Evolutionary conservation across 2,113 vertebrate genomes (phyloP), one percentile per base, ranked within the genome.

Genomic region (Marmota monax): DNA sequence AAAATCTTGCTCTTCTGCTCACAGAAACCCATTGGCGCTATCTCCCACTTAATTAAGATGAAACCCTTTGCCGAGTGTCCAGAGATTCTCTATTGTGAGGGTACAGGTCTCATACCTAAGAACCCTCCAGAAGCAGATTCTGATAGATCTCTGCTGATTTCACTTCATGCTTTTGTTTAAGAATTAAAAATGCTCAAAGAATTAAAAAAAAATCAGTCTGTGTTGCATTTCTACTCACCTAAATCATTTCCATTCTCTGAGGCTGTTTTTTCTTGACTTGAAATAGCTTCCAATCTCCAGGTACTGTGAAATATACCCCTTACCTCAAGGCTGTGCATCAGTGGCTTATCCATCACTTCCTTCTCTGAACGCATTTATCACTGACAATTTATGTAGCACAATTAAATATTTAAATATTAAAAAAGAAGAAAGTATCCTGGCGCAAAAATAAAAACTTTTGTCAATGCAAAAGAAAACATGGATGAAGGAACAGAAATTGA

Each of bases 371-470:
- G 6, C 72, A 20, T 48, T 6, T 34, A 72, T 51, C 13, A 48
- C 22, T 95, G 37, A 84, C 4, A 84, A 89, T 61, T 89, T 89
- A 83, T n/a, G 48, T 27, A 32, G 14, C 1, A 51, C 2, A 45
- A n/a, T 42, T 87, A 53, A 87, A 37, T 20, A 67, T 85, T 93
- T 72, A 85, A 93, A 86, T 84, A 67, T 85, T 78, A 45, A 45
- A 45, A 45, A 45, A 45, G 45, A 45, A 45, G 45, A 45, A 45
- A 45, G 20, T 72, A 72, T 20, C 51, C 51, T 67, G 69, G 88
- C 39, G 25, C 20, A 58, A 61, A 42, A 88, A 78, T 6, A 34
- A 69, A 76, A 83, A n/a, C 34, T 13, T 80, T 42, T 42, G 7
- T 63, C 48, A 25, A 79, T 70, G 34, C 23, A 58, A 80, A 91